phyloP scores from a whole-genome alignment of 1,140 invertebrate genomes.

The Pogonomyrmex barbatus region DNA sequence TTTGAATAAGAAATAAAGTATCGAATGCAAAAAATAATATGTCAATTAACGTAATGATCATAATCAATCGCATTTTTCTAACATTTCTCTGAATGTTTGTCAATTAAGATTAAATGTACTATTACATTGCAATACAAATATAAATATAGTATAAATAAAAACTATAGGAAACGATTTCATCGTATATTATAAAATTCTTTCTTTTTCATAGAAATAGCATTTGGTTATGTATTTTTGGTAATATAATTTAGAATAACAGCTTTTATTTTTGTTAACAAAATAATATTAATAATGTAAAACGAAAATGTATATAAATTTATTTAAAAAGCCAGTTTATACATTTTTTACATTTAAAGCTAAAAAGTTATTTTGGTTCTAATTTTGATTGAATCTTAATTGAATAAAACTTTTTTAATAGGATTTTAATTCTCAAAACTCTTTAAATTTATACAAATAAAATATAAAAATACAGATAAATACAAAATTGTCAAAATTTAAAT shows the following conservation, averaged over 20 bases:
- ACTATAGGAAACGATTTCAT: background rate
- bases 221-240: background rate
- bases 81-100: background rate
- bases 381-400: no score
- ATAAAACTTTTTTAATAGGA: background rate
- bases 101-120: background rate
- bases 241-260: background rate
- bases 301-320: background rate
- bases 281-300: background rate
- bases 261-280: background rate
- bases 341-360: slow-evolving; percentile 7
- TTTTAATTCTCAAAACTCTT: background rate
- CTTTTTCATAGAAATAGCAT: background rate
- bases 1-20: slow-evolving; percentile 18
- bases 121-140: background rate
- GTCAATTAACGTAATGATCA: slow-evolving; percentile 4
- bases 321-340: background rate
- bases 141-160: background rate
- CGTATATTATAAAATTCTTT: background rate
- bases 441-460: background rate
- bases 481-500: background rate
- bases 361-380: background rate
- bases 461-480: background rate
- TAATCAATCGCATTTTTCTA: slow-evolving; percentile 18
- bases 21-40: slow-evolving; percentile 4